Evolutionary conservation across 92 coral and sea anemone genomes (phyloP), one percentile per base, ranked within the genome.

Genomic region (Micromussa lordhowensis): DNA sequence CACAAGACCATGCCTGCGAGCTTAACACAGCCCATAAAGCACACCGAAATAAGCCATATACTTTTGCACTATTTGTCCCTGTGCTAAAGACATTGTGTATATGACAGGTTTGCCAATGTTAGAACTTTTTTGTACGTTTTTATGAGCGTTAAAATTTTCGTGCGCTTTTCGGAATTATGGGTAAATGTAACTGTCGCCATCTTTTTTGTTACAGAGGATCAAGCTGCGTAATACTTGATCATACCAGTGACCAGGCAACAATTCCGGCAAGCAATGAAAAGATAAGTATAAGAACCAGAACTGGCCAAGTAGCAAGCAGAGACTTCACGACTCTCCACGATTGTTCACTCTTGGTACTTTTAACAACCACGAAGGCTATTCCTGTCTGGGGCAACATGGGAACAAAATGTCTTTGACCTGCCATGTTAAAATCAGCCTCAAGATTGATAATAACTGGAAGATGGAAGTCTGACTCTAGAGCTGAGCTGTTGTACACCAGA

Each of bases 221-320:
- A 53, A 15, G n/a, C 40, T 35, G 3, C 55, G 2, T 40, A 29
- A 48, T 73, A 93, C n/a, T 92, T 92, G 89, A 40, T 85, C 97
- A 30, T 90, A 96, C 99, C 96, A 94, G 78, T 16, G 83, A 74
- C 99, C 99, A 95, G 4, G 92, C 91, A 4, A 94, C 35, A 19
- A 94, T 92, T 35, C 99, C 99, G 8, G 99, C 95, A 44, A 95
- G 61, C 53, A 96, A 26, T 5, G 99, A 94, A 69, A 96, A 81
- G 36, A 95, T 82, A 80, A 96, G 78, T 32, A 95, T 95, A 0
- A 96, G 89, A 15, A 96, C 88, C 29, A 96, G 85, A 51, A 95
- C 98, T 12, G 99, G 99, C 99, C 99, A 96, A 24, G 99, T 95
- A 10, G 92, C 88, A 49, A 94, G 89, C 21, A 96, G 91, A 14